Percentiles rank a stretch among this genome's conserved stretches.
Conservation (phyloP, 1,140 invertebrate genomes). For the Calephelis virginiensis region DNA sequence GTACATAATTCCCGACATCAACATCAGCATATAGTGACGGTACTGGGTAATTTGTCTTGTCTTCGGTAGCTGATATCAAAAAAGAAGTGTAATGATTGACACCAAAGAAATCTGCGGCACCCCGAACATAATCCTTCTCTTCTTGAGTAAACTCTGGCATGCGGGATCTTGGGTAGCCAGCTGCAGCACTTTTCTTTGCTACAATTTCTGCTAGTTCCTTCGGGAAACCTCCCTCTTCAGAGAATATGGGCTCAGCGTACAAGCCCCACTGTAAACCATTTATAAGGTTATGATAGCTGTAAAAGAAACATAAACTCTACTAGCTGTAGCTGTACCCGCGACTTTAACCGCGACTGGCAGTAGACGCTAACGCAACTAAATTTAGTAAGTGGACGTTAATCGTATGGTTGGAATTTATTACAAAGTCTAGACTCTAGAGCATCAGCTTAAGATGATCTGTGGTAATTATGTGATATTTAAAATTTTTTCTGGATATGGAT, state of each 20-base stretch:
- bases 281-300: too few species aligned
- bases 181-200: conserved; percentile 73
- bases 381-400: too few species aligned
- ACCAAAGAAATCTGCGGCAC: conserved; percentile 82
- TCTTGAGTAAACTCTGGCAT: conserved; percentile 76
- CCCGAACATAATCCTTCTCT: conserved; percentile 78
- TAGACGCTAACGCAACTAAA: too few species aligned
- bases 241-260: conserved; percentile 80
- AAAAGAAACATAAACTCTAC: too few species aligned
- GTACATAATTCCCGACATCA: conserved; percentile 26
- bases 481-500: too few species aligned
- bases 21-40: conserved; percentile 42
- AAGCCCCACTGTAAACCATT: conserved; percentile 74
- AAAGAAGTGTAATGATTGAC: conserved; percentile 81
- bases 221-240: conserved; percentile 81
- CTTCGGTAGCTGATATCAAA: conserved; percentile 35
- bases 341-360: too few species aligned
- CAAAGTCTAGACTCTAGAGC: too few species aligned
- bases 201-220: conserved; percentile 76
- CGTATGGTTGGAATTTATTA: too few species aligned
- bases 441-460: too few species aligned
- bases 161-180: conserved; percentile 71
- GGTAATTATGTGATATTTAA: too few species aligned
- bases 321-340: too few species aligned
- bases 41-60: conserved; percentile 27